Evolutionary conservation across 2,113 vertebrate species (phyloP), one percentile per base, ranked within the genome.

Genomic region (Elachura formosa): DNA sequence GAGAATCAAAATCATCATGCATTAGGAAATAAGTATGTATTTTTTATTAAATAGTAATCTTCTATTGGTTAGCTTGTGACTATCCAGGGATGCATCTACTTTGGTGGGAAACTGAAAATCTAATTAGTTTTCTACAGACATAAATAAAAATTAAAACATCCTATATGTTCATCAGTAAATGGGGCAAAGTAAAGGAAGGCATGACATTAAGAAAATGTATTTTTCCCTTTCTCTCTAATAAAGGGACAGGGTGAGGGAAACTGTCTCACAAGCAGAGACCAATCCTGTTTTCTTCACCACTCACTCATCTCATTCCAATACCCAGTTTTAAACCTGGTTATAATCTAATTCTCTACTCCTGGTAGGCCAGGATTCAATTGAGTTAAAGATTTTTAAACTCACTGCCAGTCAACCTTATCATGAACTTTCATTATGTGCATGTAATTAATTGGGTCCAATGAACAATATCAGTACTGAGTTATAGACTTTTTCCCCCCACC

Each of bases 371-470:
- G 93, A 97, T 97, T 98, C 95, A 98, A 98, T 97, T 96, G 97
- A 97, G 95, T 96, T 98, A 98, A 97, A 98, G 97, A 97, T 97
- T 97, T 98, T 97, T 98, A 98, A 97, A 98, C 96, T 97, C 95
- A 97, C 97, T 98, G 98, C 94, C 98, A 98, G 98, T 98, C 98
- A 98, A 97, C 97, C 97, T 98, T 97, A 97, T 97, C 97, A 96
- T 98, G 97, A 98, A 98, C 98, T 98, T 98, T 98, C 98, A 98
- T 98, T 98, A 98, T 97, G 89, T 96, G 97, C 96, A 97, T 98
- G 97, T 98, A 98, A 98, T 98, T 98, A 98, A 98, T 98, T 98
- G 97, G 97, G 97, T 97, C 97, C 97, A 97, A 98, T 66, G 97
- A 98, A 98, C 98, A 98, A 97, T 98, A 98, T 97, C 97, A 98